These are phyloP conservation scores for Chiloscyllium plagiosum DNA, from an alignment of 2,113 vertebrate species.

Conservation along the genomic window DNA sequence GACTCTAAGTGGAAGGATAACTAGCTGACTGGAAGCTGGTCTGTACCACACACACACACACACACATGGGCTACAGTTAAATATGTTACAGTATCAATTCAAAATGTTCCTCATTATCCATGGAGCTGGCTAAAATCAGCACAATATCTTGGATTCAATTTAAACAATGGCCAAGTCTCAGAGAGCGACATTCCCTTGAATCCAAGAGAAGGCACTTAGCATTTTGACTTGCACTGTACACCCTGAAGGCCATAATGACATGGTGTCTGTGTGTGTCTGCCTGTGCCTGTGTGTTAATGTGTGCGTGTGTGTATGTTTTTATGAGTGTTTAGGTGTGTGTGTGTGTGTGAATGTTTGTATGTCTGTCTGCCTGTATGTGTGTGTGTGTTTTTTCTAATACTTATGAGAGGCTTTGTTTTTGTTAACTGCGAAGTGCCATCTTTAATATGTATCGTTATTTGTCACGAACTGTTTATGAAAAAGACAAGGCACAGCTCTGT, in stretches of 20 bases:
- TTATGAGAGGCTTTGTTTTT: not conserved
- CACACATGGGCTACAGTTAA: not conserved
- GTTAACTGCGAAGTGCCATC: not conserved
- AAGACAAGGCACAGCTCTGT: not conserved
- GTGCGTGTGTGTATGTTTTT: not conserved
- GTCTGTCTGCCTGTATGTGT: too few relatives aligned
- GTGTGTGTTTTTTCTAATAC: not conserved
- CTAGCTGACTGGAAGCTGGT: not conserved
- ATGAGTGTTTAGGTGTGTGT: too few relatives aligned
- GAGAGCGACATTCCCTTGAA: not conserved
- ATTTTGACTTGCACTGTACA: not conserved
- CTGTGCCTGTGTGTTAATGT: too few relatives aligned
- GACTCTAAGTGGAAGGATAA: not conserved
- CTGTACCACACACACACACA: not conserved
- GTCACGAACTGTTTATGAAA: not conserved
- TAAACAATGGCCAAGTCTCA: not conserved
- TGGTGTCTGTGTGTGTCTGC: too few relatives aligned
- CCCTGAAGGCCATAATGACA: not conserved
- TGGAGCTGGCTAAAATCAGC: not conserved
- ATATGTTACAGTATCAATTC: not conserved
- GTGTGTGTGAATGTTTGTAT: too few relatives aligned
- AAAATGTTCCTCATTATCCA: not conserved
- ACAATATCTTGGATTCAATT: not conserved
- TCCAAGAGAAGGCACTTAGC: not conserved
- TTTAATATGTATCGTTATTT: not conserved